Conservation (phyloP, 2,113 vertebrate species). For the Indicator maculatus region DNA sequence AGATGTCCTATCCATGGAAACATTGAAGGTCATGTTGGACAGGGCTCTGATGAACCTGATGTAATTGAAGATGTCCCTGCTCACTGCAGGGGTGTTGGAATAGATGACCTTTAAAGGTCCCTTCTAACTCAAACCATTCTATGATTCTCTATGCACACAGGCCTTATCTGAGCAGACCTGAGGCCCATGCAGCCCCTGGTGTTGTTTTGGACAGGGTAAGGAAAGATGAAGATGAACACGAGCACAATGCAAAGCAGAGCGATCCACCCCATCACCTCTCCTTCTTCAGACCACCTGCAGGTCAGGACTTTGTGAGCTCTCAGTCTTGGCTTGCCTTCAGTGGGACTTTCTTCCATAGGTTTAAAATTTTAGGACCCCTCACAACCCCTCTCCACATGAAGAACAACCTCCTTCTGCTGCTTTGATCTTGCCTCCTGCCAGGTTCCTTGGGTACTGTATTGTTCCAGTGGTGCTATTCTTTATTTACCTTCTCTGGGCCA, state of each 20-base stretch:
- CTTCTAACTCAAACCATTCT: neutral
- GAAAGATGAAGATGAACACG: neutral
- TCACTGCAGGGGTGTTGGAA: neutral
- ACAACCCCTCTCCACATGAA: neutral
- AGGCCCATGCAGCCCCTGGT: neutral
- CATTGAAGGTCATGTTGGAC: neutral
- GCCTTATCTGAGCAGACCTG: neutral
- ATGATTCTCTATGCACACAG: neutral
- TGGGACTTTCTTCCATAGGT: neutral
- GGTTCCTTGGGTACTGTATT: rapidly evolving
- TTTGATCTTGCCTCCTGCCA: neutral
- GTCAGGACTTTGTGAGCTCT: neutral
- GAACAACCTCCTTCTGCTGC: neutral
- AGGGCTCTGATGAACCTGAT: neutral
- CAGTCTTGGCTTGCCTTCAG: neutral
- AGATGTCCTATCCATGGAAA: neutral
- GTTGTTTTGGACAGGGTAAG: neutral
- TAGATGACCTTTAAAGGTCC: neutral
- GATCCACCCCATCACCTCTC: neutral
- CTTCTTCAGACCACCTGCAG: neutral
- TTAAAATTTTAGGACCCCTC: neutral
- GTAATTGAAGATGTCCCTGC: neutral
- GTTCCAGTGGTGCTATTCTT: neutral
- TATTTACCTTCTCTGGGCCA: neutral
- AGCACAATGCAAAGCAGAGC: rapidly evolving